Evolutionary conservation across 2,888 invertebrate species (phyloP).

Genomic region (Anoplius nigerrimus): DNA sequence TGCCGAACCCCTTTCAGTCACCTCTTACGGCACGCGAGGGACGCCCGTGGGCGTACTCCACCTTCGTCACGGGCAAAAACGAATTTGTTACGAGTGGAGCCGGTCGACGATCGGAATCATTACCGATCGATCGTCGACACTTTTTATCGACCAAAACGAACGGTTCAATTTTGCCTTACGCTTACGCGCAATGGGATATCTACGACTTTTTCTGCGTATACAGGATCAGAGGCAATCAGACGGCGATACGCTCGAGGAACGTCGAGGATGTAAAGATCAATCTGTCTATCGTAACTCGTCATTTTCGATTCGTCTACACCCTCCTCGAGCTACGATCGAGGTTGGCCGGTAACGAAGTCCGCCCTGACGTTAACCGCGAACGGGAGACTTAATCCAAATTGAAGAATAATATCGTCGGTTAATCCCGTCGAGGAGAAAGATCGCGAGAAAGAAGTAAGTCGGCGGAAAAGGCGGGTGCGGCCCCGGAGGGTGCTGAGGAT

Average conservation of each 20-base stretch:
- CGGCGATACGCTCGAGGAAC: not conserved
- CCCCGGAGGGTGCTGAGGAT: conserved; percentile 27
- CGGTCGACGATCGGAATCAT: too few relatives aligned
- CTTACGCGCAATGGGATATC: too few relatives aligned
- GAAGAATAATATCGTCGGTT: conserved; percentile 61
- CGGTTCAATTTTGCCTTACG: too few relatives aligned
- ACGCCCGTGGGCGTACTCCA: too few relatives aligned
- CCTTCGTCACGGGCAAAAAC: too few relatives aligned
- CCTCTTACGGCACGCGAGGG: too few relatives aligned
- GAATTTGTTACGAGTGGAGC: not conserved
- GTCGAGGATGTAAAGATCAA: conserved; percentile 24
- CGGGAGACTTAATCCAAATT: conserved; percentile 58
- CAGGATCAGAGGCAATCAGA: too few relatives aligned
- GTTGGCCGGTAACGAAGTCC: conserved; percentile 32
- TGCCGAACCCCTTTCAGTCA: too few relatives aligned
- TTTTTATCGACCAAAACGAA: too few relatives aligned
- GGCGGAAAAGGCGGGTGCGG: conserved; percentile 16
- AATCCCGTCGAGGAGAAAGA: conserved; percentile 41
- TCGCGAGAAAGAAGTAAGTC: conserved; percentile 25
- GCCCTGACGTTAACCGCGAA: conserved; percentile 14
- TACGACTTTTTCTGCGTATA: too few relatives aligned
- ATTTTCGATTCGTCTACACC: conserved; percentile 35
- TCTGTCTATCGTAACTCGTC: conserved; percentile 22
- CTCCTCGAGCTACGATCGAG: conserved; percentile 25
- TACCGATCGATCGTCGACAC: too few relatives aligned